A percentile compares a stretch with the other conserved stretches of the same genome.
These are phyloP conservation scores for Drosophila ercepeae DNA, from an alignment of 1,140 invertebrate species.

Conservation along the genomic window DNA sequence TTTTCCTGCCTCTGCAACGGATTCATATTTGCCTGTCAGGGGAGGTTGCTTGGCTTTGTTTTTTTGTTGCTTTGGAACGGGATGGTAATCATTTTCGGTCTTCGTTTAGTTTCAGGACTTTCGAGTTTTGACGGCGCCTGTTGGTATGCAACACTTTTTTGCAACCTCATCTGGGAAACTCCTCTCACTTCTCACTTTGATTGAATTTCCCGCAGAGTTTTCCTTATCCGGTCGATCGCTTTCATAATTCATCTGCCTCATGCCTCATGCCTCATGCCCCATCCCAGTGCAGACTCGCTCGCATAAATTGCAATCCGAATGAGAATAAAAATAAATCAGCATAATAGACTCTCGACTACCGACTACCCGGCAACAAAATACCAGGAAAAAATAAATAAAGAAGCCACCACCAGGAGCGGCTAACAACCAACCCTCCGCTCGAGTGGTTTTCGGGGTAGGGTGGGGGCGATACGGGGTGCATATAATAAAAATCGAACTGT, in stretches of 20 bases:
- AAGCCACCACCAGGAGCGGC: conserved; percentile 48
- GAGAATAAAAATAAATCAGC: conserved; percentile 78
- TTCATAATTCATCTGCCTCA: conserved; percentile 65
- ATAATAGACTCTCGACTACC: conserved; percentile 66
- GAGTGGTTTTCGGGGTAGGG: conserved; percentile 22
- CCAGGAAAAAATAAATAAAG: conserved; percentile 2
- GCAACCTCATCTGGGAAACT: too few species aligned
- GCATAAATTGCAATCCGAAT: conserved; percentile 78
- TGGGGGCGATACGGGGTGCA: conserved; percentile 12
- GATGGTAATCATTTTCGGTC: conserved; percentile 37
- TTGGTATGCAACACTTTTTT: conserved; percentile 36
- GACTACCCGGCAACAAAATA: conserved; percentile 13
- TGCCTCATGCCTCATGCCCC: too few species aligned
- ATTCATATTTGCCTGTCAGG: conserved; percentile 25
- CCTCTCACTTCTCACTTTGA: conserved; percentile 7
- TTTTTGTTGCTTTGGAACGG: conserved; percentile 4
- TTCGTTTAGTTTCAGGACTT: conserved; percentile 33
- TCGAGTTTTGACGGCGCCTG: conserved; percentile 40
- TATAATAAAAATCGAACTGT: conserved; percentile 58
- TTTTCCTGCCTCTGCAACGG: conserved; percentile 6
- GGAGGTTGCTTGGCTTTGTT: conserved; percentile 6
- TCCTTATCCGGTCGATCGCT: conserved; percentile 41
- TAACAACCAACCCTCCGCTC: conserved; percentile 55
- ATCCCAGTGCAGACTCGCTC: not conserved
- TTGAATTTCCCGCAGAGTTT: conserved; percentile 39